Evolutionary conservation across 2,797 vertebrate species (phyloP).

Genomic region (Agapornis canus): DNA sequence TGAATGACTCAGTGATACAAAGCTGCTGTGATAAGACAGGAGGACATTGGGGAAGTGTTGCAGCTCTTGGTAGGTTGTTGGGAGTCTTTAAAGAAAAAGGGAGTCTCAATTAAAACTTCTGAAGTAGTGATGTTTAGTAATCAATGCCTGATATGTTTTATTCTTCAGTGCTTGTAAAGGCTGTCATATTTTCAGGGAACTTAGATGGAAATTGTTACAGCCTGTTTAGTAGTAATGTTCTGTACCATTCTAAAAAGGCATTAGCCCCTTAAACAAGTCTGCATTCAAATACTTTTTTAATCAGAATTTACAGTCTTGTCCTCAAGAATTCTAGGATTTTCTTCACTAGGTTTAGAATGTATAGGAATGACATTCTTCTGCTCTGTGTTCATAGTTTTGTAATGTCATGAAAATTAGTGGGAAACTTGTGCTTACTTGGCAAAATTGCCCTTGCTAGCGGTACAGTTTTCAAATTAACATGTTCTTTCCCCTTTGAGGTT

Average conservation of each 20-base stretch:
- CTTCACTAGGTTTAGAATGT: neutral
- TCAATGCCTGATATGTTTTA: neutral
- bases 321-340: neutral
- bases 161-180: neutral
- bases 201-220: neutral
- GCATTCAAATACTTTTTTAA: neutral
- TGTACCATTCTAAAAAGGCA: neutral
- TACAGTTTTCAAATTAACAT: slow-evolving; percentile 15
- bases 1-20: neutral
- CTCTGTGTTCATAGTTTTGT: neutral
- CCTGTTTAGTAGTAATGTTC: neutral
- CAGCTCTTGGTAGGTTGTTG: neutral
- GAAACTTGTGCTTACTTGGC: neutral
- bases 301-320: neutral
- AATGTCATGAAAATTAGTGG: neutral
- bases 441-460: neutral
- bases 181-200: neutral
- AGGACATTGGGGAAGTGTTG: neutral
- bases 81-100: neutral
- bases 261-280: neutral
- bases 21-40: neutral
- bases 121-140: neutral
- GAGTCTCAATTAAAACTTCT: neutral
- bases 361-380: neutral
- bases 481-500: slow-evolving; percentile 82